These are phyloP conservation scores for Dunckerocampus dactyliophorus DNA, from an alignment of 2,113 vertebrate species.

Conservation along the genomic window DNA sequence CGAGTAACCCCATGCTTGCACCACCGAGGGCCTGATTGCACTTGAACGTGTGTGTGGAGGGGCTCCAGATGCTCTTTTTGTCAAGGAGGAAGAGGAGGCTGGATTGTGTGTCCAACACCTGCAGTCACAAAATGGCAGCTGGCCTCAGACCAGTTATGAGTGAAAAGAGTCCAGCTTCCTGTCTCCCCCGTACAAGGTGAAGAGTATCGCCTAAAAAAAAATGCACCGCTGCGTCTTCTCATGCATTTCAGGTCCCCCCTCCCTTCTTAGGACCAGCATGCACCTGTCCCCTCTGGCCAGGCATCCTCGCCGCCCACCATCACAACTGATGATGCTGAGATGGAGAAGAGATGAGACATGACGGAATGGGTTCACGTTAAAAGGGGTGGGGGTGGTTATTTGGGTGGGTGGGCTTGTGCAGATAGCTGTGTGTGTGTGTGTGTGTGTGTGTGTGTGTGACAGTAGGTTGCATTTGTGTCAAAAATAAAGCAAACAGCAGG, in stretches of 20 bases:
- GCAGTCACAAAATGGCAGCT: conserved; percentile 66
- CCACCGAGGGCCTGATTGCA: conserved; percentile 28
- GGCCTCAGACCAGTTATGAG: conserved; percentile 33
- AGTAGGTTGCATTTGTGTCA: background rate
- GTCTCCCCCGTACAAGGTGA: conserved; percentile 15
- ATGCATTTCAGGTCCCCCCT: background rate
- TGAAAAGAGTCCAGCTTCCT: conserved; percentile 40
- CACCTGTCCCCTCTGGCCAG: conserved; percentile 50
- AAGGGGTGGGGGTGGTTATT: background rate
- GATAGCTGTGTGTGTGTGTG: conserved; percentile 32
- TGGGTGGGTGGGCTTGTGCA: conserved; percentile 4
- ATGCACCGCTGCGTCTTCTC: background rate
- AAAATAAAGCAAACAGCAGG: conserved; percentile 50
- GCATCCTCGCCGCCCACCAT: background rate
- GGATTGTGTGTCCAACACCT: conserved; percentile 52
- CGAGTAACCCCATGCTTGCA: too few species aligned
- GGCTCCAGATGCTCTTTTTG: conserved; percentile 56
- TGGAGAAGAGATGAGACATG: conserved; percentile 32
- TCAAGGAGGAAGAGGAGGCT: conserved; percentile 29
- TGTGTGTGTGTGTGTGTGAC: conserved; percentile 29
- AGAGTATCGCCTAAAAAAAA: background rate
- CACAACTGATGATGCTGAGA: conserved; percentile 1
- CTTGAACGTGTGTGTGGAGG: conserved; percentile 19
- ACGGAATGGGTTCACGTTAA: conserved; percentile 48
- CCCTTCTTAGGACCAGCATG: conserved; percentile 35